These are phyloP conservation scores for Laupala kohalensis DNA, from an alignment of 1,140 invertebrate species.

Conservation along the genomic window DNA sequence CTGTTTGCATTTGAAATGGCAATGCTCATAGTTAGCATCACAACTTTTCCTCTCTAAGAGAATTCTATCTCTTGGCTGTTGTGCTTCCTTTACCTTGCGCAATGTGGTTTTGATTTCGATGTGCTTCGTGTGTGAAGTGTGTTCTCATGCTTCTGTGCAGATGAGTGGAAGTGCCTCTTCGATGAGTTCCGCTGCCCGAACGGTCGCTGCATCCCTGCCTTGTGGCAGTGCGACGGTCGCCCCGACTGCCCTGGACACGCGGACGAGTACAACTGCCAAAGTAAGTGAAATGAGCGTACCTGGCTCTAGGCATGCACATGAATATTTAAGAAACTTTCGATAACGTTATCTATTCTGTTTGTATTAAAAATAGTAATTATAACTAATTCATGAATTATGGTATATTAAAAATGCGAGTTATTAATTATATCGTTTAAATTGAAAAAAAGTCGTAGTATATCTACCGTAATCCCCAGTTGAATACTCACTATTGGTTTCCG, in stretches of 20 bases:
- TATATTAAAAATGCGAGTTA: too few relatives aligned
- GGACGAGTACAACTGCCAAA: slow-evolving; percentile 46
- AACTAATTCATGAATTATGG: too few relatives aligned
- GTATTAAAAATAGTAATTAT: too few relatives aligned
- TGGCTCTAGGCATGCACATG: too few relatives aligned
- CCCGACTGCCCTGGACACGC: slow-evolving; percentile 48
- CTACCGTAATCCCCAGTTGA: too few relatives aligned
- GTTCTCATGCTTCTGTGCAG: slow-evolving; percentile 21
- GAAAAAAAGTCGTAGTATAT: too few relatives aligned
- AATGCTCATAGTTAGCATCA: too few relatives aligned
- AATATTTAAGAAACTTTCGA: too few relatives aligned
- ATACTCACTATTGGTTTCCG: too few relatives aligned
- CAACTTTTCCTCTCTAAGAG: neutral
- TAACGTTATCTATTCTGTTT: too few relatives aligned
- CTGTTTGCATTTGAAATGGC: too few relatives aligned
- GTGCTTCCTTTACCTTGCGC: neutral
- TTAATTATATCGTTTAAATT: too few relatives aligned
- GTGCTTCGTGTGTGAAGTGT: neutral
- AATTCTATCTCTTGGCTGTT: neutral
- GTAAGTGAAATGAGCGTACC: slow-evolving; percentile 19
- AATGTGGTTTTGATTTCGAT: neutral
- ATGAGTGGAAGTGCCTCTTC: slow-evolving; percentile 38
- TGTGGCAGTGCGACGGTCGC: slow-evolving; percentile 50
- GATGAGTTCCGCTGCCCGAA: slow-evolving; percentile 40
- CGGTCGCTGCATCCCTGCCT: slow-evolving; percentile 38